Base-by-base conservation (phyloP, 1,140 invertebrate genomes). In the Drosophila ironensis region DNA sequence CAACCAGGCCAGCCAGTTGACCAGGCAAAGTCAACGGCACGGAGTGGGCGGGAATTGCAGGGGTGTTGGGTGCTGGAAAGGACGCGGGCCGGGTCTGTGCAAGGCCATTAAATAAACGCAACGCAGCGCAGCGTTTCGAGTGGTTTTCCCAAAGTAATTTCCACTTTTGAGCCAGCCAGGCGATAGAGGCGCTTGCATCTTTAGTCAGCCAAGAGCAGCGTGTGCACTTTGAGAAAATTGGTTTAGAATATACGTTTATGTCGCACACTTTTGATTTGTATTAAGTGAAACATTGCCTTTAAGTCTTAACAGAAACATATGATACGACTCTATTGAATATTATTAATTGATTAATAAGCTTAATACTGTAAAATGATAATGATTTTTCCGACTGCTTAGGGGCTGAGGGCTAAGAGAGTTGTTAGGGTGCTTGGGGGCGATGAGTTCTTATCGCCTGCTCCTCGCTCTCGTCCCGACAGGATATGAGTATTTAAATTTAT, bases 401-500 rank as follows among this genome's bases (percentile, higher is more conserved):
- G 25, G 30, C 11, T 12, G 30, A 1, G 11, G 4, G 3, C 30
- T 33, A 6, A 12, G 33, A 17, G n/a, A 33, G 28, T 33, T 11
- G 11, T 33, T 33, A n/a, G 28, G 28, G 8, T 4, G 12, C 33
- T 14, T 9, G 12, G 33, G 41, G 33, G 3, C 4, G 41, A 17
- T 37, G 41, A 28, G 30, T 46, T 59, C 47, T 56, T 74, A 69
- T 75, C 71, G 71, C 22, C 37, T 30, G 42, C 37, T 47, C 42
- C 60, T 57, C 30, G 14, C 38, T 40, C 60, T 57, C 30, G 14
- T 42, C 27, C 59, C 51, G 44, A 51, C 76, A 75, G 76, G 76
- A 82, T 81, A 81, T 81, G 76, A 81, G 76, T 64, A 82, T 81
- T 82, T 70, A 73, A 84, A 84, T 84, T 84, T 86, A 86, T 86